Base-by-base conservation (phyloP, 2,888 invertebrate species). In the Uropetala carovei region DNA sequence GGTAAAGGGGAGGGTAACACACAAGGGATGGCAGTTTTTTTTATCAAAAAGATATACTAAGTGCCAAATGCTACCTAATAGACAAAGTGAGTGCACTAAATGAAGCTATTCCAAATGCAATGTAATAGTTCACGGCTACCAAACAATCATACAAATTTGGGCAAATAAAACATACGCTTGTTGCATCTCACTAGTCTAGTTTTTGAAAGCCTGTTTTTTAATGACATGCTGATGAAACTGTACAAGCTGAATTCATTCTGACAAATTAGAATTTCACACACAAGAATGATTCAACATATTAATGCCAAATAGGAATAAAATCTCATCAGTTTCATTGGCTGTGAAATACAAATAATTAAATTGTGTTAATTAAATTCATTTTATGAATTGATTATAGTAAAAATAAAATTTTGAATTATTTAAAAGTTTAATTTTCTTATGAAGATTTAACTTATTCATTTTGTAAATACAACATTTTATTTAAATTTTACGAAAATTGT, bases 81-180 rank as follows among this genome's bases (percentile, higher is more conserved):
- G 75, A 75, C 75, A 75, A 13, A 27, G 75, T 75, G 27, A 75
- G 75, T 75, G 75, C 75, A 75, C 75, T 75, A 75, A 75, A 75
- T 75, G 22, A 75, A 27, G 22, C 75, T 75, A 75, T 22, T 13
- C 75, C 75, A 75, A 43, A 75, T 75, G 27, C 75, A 27, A 75
- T 27, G 75, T 75, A 22, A 75, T 14, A 18, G 11, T 75, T 75
- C 14, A 27, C 22, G 75, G 75, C 13, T 27, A 27, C 22, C 75
- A 75, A 75, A 75, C 68, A 75, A 75, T 75, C 75, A 75, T 75
- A 13, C 27, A 75, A 75, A 75, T 75, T 27, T 75, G 75, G 75
- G 75, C 22, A 75, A 75, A 75, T 27, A 75, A 75, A 75, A 27
- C 27, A 75, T 75, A 75, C 10, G 75, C 75, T 10, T 75, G 75